Conservation (phyloP, 2,888 invertebrate genomes). For the Sminthurinus aureus region DNA sequence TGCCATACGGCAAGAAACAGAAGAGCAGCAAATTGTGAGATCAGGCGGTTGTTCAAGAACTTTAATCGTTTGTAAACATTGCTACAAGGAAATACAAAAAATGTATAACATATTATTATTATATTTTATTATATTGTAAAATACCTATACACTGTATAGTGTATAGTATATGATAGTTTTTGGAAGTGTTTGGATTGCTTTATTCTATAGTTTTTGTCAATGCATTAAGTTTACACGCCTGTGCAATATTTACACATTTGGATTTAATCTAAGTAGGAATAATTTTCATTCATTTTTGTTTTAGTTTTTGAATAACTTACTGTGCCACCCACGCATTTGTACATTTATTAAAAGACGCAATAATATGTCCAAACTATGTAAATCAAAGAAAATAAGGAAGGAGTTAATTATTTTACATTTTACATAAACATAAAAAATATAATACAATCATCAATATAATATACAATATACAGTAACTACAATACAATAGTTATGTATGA, state of each 20-base stretch:
- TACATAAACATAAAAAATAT: no score
- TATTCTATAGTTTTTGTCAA: no score
- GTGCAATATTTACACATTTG: no score
- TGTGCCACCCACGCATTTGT: slow-evolving; percentile 95
- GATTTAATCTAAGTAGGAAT: no score
- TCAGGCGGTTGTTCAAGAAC: slow-evolving; percentile 81
- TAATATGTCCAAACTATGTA: slow-evolving; percentile 82
- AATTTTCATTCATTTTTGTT: no score
- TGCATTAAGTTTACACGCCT: not conserved
- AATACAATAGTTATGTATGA: not conserved
- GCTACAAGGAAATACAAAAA: slow-evolving; percentile 63
- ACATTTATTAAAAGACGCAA: slow-evolving; percentile 92
- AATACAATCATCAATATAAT: not conserved
- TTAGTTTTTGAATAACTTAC: slow-evolving; percentile 62
- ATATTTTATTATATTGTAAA: not conserved
- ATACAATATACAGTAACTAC: not conserved
- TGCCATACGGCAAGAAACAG: slow-evolving; percentile 95
- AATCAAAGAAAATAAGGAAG: not conserved
- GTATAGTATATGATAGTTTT: slow-evolving; percentile 11
- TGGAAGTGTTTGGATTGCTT: no score
- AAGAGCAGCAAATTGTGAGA: slow-evolving; percentile 84
- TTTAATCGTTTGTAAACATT: slow-evolving; percentile 93
- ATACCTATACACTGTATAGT: no score
- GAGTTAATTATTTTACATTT: not conserved
- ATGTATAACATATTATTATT: not conserved